Evolutionary conservation across 2,888 invertebrate species (phyloP), one percentile per base, ranked within the genome.

Genomic region (Nebria brevicollis): DNA sequence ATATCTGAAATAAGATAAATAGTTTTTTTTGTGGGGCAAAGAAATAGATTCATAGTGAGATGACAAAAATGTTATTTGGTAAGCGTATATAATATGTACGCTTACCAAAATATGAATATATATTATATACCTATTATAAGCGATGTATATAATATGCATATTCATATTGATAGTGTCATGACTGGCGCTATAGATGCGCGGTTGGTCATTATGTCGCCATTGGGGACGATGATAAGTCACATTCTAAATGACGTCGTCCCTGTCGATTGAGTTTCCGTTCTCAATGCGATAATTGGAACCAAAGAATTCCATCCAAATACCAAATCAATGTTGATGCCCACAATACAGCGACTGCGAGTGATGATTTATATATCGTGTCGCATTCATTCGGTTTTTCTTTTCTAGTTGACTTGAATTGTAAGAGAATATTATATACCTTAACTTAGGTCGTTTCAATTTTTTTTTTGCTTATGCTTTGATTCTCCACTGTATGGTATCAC

Each of bases 201-300:
- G 85, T 83, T 83, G 85, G 85, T 85, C 84, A 85, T 85, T 85
- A 85, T 85, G 83, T 84, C 84, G 84, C 86, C 85, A 86, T 86
- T 86, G 85, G 85, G 85, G 86, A 86, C 83, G 86, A 87, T 87
- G 87, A 86, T 87, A 86, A 54, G 54, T 13, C 54, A 54, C 54
- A 54, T 54, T 54, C 7, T 3, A 54, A 54, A 54, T 54, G 54
- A 54, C 54, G 54, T 54, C 54, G 54, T 54, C 54, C 54, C 54
- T 54, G 54, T 54, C 54, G 54, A 54, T 54, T 54, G 54, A 54
- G 54, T 54, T 54, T 54, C 54, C 54, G 54, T 54, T 54, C 54
- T 54, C 84, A 85, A 85, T 84, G 82, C 83, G 84, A 85, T 85
- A 86, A 86, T 85, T 86, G 85, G 84, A 84, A 85, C 85, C 84